Evolutionary conservation across 2,888 invertebrate species (phyloP), one percentile per base, ranked within the genome.

Genomic region (Sminthurinus aureus): DNA sequence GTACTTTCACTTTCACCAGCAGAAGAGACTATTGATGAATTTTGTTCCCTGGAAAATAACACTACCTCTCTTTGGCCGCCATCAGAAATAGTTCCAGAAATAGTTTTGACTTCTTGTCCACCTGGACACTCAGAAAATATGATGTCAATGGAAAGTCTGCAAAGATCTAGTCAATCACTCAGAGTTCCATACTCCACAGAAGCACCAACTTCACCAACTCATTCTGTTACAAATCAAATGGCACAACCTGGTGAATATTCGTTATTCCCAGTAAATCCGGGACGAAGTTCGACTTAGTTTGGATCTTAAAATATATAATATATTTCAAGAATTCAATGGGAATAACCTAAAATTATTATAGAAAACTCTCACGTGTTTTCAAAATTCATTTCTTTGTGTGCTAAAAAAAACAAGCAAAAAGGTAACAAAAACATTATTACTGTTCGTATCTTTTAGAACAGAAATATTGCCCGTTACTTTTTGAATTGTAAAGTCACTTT

Each of bases 91-190:
- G 50, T 78, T 77, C 11, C 69, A 87, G 87, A 87, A 26, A 87
- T 88, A 52, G 87, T 88, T 12, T 74, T 88, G 15, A 88, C 88
- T 13, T 87, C 88, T 11, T 88, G 88, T 81, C 87, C 86, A 13
- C 83, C 87, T 8, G 88, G 87, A 22, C 38, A 38, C 38, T 80
- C 85, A 3, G 88, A 88, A 50, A 64, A 69, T 20, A 58, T 82
- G 20, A 52, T 86, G 20, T 69, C 84, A 71, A 26, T 87, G 73
- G 88, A 88, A 13, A 76, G 79, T 58, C 73, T 88, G 8, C 87
- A 86, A 79, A 71, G 82, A 38, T 64, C 85, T 67, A 85, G 85
- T 84, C 86, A 87, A 58, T 82, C 88, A 52, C 85, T 88, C 38
- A 85, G 87, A 12, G 88, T 88, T 51, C 88, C 87, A 18, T 88